Conservation (phyloP, 2,797 vertebrate species). For the Microtus californicus region DNA sequence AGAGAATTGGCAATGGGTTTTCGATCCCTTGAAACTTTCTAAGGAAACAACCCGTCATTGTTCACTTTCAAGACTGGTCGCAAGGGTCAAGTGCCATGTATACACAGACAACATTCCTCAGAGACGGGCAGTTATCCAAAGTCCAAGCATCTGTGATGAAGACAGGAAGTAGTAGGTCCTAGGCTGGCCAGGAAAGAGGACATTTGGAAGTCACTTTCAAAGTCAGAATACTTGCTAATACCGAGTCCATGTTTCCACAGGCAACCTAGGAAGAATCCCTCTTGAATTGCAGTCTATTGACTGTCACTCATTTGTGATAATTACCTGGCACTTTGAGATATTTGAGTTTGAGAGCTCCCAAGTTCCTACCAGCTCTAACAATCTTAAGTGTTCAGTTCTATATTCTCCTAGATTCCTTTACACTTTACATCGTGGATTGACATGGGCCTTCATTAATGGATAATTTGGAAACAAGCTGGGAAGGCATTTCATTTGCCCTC, state of each 20-base stretch:
- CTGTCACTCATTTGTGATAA: conserved; percentile 53
- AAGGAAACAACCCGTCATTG: background rate
- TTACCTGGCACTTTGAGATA: conserved; percentile 29
- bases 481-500: conserved; percentile 69
- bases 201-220: conserved; percentile 6
- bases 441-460: conserved; percentile 56
- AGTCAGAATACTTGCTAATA: conserved; percentile 53
- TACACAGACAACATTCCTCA: background rate
- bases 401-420: conserved; percentile 59
- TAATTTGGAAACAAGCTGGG: conserved; percentile 71
- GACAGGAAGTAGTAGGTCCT: background rate
- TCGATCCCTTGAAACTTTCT: too few relatives aligned
- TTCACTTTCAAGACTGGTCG: background rate
- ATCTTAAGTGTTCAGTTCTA: conserved; percentile 31
- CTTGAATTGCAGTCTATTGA: conserved; percentile 40
- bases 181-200: background rate
- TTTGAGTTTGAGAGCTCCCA: conserved; percentile 58
- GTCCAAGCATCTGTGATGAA: conserved; percentile 20
- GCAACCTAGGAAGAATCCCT: background rate
- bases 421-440: conserved; percentile 32
- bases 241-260: background rate
- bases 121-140: background rate
- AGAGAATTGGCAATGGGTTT: too few relatives aligned
- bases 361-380: conserved; percentile 44
- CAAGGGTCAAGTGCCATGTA: background rate